Base-by-base conservation (phyloP, 2,113 vertebrate species). In the Hyaena hyaena region DNA sequence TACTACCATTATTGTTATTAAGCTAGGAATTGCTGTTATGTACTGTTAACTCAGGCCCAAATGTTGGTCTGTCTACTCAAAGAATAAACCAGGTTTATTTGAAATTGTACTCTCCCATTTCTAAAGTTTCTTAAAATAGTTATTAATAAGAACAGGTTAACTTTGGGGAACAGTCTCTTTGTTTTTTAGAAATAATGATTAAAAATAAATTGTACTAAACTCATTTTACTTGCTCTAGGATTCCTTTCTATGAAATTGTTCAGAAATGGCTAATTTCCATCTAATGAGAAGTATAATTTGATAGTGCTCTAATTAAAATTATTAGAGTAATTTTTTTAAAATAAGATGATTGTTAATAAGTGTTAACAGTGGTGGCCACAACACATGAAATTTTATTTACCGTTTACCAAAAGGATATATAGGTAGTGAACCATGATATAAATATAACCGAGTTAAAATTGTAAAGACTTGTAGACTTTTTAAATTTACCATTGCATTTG, bases 401-500 rank as follows among this genome's bases (percentile, higher is more conserved):
- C n/a, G 76, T 73, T 92, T 91, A 50, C 35, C 35, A 15, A 35
- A 69, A 45, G 31, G n/a, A 28, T 53, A 77, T 93, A 71, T 66
- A 61, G 50, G 50, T 45, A 58, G 58, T 68, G 77, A 93, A 73
- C 90, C 58, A 63, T 55, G 66, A 45, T 65, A 94, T 19, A 90
- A 94, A 81, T n/a, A 55, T 35, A 71, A 96, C 33, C 73, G 88
- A 68, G 28, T 92, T 61, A n/a, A 80, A 96, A 96, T 80, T 98
- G 63, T 95, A 95, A 85, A 97, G 43, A 73, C 95, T 98, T 50
- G n/a, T 85, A 95, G 88, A 96, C 85, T 93, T 94, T 96, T 96
- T 91, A 5, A 80, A 90, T 97, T 93, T 95, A 1, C 3, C 92
- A 84, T 89, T 93, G 96, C 86, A 73, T 48, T 98, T 98, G 97